A percentile compares a stretch with the other conserved stretches of the same genome.
phyloP scores from a whole-genome alignment of 2,113 vertebrate genomes.

The Rhabdornis inornatus region DNA sequence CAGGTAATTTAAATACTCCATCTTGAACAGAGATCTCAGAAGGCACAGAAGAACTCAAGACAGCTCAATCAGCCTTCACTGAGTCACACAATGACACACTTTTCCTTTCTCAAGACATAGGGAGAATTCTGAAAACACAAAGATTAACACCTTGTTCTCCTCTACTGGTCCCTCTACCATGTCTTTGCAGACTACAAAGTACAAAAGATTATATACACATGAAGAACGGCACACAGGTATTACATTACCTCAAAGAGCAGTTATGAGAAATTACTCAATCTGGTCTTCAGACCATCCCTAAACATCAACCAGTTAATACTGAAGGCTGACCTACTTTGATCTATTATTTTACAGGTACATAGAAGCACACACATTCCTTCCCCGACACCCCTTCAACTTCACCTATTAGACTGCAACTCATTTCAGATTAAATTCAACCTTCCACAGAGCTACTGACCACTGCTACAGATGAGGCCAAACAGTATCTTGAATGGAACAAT shows the following conservation, averaged over 20 bases:
- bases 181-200: neutral
- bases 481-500: neutral
- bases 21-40: conserved; percentile 25
- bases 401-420: neutral
- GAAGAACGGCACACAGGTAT: neutral
- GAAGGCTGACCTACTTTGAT: neutral
- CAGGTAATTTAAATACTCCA: conserved; percentile 10
- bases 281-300: neutral
- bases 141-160: neutral
- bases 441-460: neutral
- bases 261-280: neutral
- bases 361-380: neutral
- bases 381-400: neutral
- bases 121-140: neutral
- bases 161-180: neutral
- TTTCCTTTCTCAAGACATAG: neutral
- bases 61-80: conserved; percentile 1
- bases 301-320: neutral
- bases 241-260: neutral
- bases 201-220: neutral
- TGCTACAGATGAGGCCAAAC: neutral
- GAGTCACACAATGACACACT: neutral
- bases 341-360: neutral
- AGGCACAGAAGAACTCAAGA: conserved; percentile 26
- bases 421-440: neutral